phyloP scores from a whole-genome alignment of 1,140 invertebrate species.

The Aphelenchoides avenae region DNA sequence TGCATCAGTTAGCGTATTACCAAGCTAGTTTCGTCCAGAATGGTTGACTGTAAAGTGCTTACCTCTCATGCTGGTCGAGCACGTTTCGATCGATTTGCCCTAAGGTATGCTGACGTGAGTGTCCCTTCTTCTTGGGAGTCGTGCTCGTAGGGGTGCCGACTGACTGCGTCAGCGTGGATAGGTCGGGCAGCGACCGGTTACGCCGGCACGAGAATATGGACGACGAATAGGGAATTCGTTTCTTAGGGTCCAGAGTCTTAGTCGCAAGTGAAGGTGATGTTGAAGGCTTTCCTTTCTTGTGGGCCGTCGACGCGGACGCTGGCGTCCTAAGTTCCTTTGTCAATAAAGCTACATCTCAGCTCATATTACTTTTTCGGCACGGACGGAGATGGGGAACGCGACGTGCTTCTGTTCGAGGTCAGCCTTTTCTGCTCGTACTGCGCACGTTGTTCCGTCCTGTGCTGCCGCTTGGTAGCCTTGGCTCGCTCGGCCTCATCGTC shows the following conservation, averaged over 20 bases:
- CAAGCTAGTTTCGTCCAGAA: too few relatives aligned
- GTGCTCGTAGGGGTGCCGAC: neutral
- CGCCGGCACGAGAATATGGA: slow-evolving; percentile 47
- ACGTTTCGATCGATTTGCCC: slow-evolving; percentile 11
- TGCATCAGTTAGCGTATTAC: too few relatives aligned
- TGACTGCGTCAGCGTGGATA: slow-evolving; percentile 25
- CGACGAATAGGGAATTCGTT: slow-evolving; percentile 45
- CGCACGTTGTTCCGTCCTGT: too few relatives aligned
- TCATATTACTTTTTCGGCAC: too few relatives aligned
- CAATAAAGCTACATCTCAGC: neutral
- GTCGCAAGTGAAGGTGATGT: slow-evolving; percentile 7
- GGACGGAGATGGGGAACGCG: too few relatives aligned
- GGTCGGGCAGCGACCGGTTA: slow-evolving; percentile 46
- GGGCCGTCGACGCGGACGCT: slow-evolving; percentile 1
- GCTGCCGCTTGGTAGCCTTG: too few relatives aligned
- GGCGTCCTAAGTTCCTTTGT: neutral
- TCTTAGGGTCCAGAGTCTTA: slow-evolving; percentile 11
- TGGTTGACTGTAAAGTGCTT: too few relatives aligned
- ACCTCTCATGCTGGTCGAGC: slow-evolving; percentile 1
- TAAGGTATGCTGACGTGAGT: slow-evolving; percentile 19
- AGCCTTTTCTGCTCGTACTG: too few relatives aligned
- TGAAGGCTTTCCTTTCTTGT: slow-evolving; percentile 12
- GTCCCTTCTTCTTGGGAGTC: slow-evolving; percentile 3
- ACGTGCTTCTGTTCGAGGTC: too few relatives aligned
- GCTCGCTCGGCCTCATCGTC: too few relatives aligned